Conservation (phyloP, 2,797 vertebrate species). For the Gymnoscopelus microlampas region DNA sequence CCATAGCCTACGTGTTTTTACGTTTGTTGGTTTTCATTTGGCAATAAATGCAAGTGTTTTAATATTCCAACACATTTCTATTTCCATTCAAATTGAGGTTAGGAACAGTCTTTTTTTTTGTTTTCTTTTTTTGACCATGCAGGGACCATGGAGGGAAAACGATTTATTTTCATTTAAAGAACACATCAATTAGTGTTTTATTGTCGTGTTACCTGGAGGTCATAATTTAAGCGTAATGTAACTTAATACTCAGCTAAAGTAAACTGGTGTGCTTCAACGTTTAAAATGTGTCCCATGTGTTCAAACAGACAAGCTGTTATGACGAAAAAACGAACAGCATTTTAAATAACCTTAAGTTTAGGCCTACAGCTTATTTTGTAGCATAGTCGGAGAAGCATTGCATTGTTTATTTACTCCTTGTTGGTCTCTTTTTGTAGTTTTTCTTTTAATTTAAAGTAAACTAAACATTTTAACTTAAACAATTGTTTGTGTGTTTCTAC, state of each 20-base stretch:
- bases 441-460: too few species aligned
- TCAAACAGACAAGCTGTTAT: constrained; percentile 9
- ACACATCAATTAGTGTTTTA: constrained; percentile 80
- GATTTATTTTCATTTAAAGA: constrained; percentile 75
- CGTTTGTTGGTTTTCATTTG: background rate
- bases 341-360: too few species aligned
- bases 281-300: constrained; percentile 32
- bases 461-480: too few species aligned
- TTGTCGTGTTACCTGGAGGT: constrained; percentile 65
- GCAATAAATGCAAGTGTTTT: constrained; percentile 9
- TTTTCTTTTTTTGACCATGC: constrained; percentile 27
- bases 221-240: constrained; percentile 71
- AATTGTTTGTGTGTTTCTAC: too few species aligned
- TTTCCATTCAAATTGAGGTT: constrained; percentile 44
- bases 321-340: constrained; percentile 2
- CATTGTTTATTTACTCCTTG: too few species aligned
- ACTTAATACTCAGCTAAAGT: constrained; percentile 53
- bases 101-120: constrained; percentile 44
- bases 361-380: too few species aligned
- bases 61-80: constrained; percentile 9
- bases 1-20: too few species aligned
- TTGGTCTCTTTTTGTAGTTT: too few species aligned
- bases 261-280: constrained; percentile 36
- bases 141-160: constrained; percentile 63
- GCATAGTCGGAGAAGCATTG: too few species aligned